Evolutionary conservation across 2,888 invertebrate species (phyloP).

Genomic region (Rapana venosa): DNA sequence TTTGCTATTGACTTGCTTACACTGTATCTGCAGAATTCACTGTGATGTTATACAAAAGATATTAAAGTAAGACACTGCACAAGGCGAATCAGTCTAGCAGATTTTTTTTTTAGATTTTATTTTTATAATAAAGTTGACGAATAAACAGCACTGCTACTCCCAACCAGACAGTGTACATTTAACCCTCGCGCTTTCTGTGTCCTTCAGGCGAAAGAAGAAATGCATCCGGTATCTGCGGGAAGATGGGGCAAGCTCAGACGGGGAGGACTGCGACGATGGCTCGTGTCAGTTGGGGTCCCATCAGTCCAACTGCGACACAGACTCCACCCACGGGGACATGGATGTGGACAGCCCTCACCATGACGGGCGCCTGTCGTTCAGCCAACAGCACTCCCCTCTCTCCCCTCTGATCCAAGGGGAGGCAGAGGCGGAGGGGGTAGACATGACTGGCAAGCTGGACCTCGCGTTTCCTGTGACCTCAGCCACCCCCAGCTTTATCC

Average conservation of each 20-base stretch:
- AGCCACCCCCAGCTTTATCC: background rate
- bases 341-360: slow-evolving; percentile 36
- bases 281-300: slow-evolving; percentile 25
- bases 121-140: no score
- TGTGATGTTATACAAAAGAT: no score
- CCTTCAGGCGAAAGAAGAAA: slow-evolving; percentile 80
- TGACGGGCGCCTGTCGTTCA: background rate
- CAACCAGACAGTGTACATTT: no score
- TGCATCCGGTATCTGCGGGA: slow-evolving; percentile 78
- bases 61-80: no score
- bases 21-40: no score
- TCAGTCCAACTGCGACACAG: slow-evolving; percentile 48
- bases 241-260: slow-evolving; percentile 36
- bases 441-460: background rate
- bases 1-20: no score
- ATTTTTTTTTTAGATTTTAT: no score
- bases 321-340: slow-evolving; percentile 40
- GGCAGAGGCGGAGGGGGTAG: slow-evolving; percentile 24
- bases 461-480: background rate
- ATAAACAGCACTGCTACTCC: no score
- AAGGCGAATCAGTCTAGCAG: no score
- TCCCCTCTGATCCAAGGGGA: slow-evolving; percentile 41
- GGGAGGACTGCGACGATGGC: slow-evolving; percentile 36
- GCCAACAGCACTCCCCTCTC: slow-evolving; percentile 40
- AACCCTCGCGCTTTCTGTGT: background rate